Evolutionary conservation across 2,113 vertebrate species (phyloP), one percentile per base, ranked within the genome.

Genomic region (Zosterops pallidus): DNA sequence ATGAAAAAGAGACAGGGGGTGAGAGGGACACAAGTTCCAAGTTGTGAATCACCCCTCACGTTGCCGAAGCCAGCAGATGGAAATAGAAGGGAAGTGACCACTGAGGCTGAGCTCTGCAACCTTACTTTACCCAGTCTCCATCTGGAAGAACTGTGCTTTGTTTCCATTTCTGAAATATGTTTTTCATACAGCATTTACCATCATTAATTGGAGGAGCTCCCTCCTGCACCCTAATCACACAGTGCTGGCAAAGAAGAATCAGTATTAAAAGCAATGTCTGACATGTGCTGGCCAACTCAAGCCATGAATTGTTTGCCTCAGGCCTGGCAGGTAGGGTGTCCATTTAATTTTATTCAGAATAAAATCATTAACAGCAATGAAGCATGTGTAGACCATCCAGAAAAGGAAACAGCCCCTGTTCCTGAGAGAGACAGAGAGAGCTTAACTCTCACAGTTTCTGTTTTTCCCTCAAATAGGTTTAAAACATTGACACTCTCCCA

Each of bases 181-280:
- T 60, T 83, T 52, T 88, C 59, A 26, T 21, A 35, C 7, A 15
- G 50, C 18, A 46, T 91, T 77, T 25, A 6, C 17, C 4, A 2
- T 35, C 28, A 12, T 60, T 65, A 82, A 47, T 19, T n/a, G 55
- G 31, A 82, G 29, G 21, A 52, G 42, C 33, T 93, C 31, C 21
- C 55, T 53, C 20, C 41, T 72, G 71, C 46, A 39, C 35, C 76
- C 33, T 53, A 57, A 74, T 29, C 76, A 90, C 83, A 67, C 1
- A 4, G 42, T 31, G 46, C 50, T 81, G 76, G n/a, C 21, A 9
- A 41, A 39, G 62, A 39, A 31, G 25, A 63, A 53, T 42, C 12
- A 3, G 12, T 31, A 55, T 52, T 75, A n/a, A 2, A 2, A 76
- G 49, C 0, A 1, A 24, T 9, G 15, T 70, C 25, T 26, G 62